These are phyloP conservation scores for Anguilla rostrata DNA, from an alignment of 2,113 vertebrate species.

Conservation along the genomic window DNA sequence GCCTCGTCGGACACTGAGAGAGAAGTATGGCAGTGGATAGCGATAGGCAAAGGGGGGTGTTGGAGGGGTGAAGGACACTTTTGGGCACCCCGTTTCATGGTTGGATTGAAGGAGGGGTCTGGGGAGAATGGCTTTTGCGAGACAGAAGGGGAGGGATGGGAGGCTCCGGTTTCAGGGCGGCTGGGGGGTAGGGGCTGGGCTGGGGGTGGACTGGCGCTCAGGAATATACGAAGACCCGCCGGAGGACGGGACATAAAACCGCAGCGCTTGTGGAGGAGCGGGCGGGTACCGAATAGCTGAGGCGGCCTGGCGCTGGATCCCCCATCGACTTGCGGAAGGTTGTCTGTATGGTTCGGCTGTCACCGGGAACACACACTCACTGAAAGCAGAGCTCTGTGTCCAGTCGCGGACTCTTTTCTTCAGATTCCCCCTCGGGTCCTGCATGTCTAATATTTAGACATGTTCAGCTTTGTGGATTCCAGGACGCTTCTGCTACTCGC, in stretches of 20 bases:
- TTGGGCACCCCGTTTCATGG: slow-evolving; percentile 17
- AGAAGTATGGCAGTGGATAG: neutral
- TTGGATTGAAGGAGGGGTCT: slow-evolving; percentile 51
- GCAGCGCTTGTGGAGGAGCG: slow-evolving; percentile 75
- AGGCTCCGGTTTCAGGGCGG: slow-evolving; percentile 75
- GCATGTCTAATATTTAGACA: slow-evolving; percentile 88
- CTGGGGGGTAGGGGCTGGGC: slow-evolving; percentile 71
- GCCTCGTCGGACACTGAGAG: neutral
- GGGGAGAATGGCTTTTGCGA: slow-evolving; percentile 45
- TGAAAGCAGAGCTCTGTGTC: slow-evolving; percentile 58
- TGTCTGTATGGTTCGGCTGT: slow-evolving; percentile 73
- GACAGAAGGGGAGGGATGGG: slow-evolving; percentile 64
- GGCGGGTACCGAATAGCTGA: slow-evolving; percentile 75
- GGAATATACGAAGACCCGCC: slow-evolving; percentile 81
- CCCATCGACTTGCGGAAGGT: slow-evolving; percentile 66
- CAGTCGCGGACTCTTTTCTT: slow-evolving; percentile 51
- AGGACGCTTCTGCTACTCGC: slow-evolving; percentile 83
- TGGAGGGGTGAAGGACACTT: neutral
- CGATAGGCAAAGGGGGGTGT: neutral
- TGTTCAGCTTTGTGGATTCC: slow-evolving; percentile 83
- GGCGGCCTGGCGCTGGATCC: slow-evolving; percentile 77
- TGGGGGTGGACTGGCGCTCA: slow-evolving; percentile 74
- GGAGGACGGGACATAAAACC: slow-evolving; percentile 80
- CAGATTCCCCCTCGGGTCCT: slow-evolving; percentile 66
- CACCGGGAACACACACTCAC: slow-evolving; percentile 62